Base-by-base conservation (phyloP, 1,140 invertebrate genomes). In the Orussus abietinus region DNA sequence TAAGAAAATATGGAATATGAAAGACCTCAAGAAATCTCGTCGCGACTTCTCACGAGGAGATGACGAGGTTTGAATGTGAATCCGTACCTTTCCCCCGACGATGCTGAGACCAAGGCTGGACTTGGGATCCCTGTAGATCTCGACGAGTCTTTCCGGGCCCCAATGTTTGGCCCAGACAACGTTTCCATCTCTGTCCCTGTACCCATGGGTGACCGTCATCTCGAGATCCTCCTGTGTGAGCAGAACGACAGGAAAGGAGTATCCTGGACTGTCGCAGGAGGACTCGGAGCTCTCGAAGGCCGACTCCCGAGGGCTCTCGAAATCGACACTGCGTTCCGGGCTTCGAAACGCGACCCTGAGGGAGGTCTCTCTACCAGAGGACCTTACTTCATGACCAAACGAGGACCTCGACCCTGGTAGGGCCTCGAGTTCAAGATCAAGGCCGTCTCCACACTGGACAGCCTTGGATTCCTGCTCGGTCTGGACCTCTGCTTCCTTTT, bases 71-170 rank as follows among this genome's bases (percentile, higher is more conserved):
- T n/a, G n/a, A n/a, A n/a, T n/a, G n/a, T n/a, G 3, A 49, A 5
- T 14, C 38, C 79, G 77, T 57, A 94, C 90, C 78, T 94, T 92
- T 50, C 93, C 93, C 38, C 95, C 92, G 32, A 99, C 94, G 57
- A 99, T 98, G 70, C 91, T 96, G 65, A 99, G 96, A 1, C 96
- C 96, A 7, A 96, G 75, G 59, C 85, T 79, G 72, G 81, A 80
- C 12, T 81, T 80, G 0, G 83, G 80, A 55, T 89, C 82, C 30
- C 91, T 71, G 26, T 78, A 73, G 18, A 96, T 74, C 45, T 80
- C 75, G 4, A 96, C 88, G 2, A 77, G 75, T 44, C 90, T 76
- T 20, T 88, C 82, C 0, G 88, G 81, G 1, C 92, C 92, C 93
- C 93, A 97, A 42, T 92, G 87, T 55, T 90, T 90, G 6, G 83